Conservation (phyloP, 2,888 invertebrate genomes). For the Strigamia crassipes region DNA sequence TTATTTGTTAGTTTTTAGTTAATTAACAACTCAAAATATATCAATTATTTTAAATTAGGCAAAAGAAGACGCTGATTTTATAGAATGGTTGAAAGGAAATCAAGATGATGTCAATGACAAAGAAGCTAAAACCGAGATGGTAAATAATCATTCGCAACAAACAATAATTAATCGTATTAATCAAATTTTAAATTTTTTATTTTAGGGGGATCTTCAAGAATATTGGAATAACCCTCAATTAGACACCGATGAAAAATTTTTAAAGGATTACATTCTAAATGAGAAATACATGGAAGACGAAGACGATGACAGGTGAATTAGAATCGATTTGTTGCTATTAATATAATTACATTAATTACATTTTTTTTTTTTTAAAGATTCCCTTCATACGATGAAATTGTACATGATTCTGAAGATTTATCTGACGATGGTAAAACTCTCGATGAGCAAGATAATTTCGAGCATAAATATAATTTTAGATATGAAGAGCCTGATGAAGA, state of each 20-base stretch:
- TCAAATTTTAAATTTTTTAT: neutral
- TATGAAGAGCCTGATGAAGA: conserved; percentile 96
- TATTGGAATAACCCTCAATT: conserved; percentile 84
- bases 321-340: neutral
- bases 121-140: conserved; percentile 67
- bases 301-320: conserved; percentile 59
- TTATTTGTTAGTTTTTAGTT: conserved; percentile 54
- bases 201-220: conserved; percentile 71
- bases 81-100: conserved; percentile 80
- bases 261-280: conserved; percentile 89
- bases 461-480: conserved; percentile 92
- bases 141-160: neutral
- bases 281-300: conserved; percentile 67
- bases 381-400: conserved; percentile 70
- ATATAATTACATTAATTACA: neutral
- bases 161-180: neutral
- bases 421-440: conserved; percentile 80
- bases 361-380: conserved; percentile 54
- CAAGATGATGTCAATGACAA: conserved; percentile 66
- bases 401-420: conserved; percentile 65
- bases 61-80: conserved; percentile 66
- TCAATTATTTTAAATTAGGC: neutral
- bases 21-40: too few relatives aligned
- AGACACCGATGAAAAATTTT: conserved; percentile 81
- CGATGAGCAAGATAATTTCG: conserved; percentile 85